These are phyloP conservation scores for Oreamnos americanus DNA, from an alignment of 2,113 vertebrate genomes.

Conservation along the genomic window DNA sequence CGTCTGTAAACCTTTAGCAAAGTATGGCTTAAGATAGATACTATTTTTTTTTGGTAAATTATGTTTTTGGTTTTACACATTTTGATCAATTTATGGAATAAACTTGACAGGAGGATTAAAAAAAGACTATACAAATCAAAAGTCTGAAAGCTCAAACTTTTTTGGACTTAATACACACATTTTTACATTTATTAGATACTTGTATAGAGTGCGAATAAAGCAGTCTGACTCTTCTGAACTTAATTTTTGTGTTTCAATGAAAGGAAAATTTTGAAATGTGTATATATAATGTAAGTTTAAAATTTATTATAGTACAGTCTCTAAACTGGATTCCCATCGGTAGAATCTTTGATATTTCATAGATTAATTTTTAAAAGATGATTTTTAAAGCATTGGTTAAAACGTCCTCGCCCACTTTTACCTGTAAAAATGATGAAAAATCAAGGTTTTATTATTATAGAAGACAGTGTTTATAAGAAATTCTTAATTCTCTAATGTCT, in stretches of 20 bases:
- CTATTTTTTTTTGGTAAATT: background rate
- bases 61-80: slow-evolving; percentile 3
- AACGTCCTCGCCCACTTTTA: background rate
- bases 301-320: background rate
- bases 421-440: slow-evolving; percentile 21
- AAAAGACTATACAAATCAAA: background rate
- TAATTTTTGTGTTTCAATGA: slow-evolving; percentile 4
- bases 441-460: background rate
- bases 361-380: background rate
- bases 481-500: background rate
- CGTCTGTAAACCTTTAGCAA: background rate
- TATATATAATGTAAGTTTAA: background rate
- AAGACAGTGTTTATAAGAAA: background rate
- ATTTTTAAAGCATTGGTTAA: slow-evolving; percentile 13
- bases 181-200: slow-evolving; percentile 1
- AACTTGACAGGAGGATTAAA: background rate
- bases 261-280: background rate
- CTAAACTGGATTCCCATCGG: background rate
- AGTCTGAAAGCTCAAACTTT: background rate
- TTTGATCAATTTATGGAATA: background rate
- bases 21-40: background rate
- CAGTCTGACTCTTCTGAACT: background rate
- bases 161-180: background rate
- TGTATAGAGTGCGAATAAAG: background rate
- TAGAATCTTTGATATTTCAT: slow-evolving; percentile 3